A percentile compares a stretch with the other conserved stretches of the same genome.
Evolutionary conservation across 2,888 invertebrate species (phyloP).

Genomic region (Prenolepis imparis): DNA sequence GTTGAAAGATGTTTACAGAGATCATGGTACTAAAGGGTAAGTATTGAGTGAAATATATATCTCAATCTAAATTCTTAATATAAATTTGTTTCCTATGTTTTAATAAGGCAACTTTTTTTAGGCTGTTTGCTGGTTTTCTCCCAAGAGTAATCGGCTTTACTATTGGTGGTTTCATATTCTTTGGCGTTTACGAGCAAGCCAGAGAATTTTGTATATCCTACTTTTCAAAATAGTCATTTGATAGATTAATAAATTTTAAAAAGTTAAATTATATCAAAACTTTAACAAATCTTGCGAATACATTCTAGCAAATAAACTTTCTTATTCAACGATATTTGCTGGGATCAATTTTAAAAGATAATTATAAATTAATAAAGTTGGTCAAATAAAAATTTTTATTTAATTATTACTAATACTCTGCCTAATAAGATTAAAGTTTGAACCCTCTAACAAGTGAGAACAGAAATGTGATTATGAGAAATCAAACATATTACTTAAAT

Average conservation of each 20-base stretch:
- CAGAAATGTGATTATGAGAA: not conserved
- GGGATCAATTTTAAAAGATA: not conserved
- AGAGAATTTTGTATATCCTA: constrained; percentile 81
- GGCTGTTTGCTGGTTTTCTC: constrained; percentile 95
- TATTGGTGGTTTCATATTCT: constrained; percentile 97
- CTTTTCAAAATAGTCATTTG: constrained; percentile 46
- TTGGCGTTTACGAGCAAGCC: constrained; percentile 95
- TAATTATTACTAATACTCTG: not conserved
- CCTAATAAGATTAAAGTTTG: not conserved
- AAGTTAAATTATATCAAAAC: not conserved
- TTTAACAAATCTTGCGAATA: constrained; percentile 15
- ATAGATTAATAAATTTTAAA: not conserved
- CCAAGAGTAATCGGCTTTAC: constrained; percentile 96
- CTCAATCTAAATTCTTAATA: not conserved
- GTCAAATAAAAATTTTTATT: constrained; percentile 13
- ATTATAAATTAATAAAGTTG: constrained; percentile 15
- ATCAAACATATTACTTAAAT: not conserved
- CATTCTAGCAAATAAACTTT: not conserved
- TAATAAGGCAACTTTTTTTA: constrained; percentile 83
- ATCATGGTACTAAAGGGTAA: constrained; percentile 91
- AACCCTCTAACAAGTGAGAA: not conserved
- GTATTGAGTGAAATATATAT: not conserved
- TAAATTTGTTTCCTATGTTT: not conserved
- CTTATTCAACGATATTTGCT: not conserved
- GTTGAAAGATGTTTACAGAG: constrained; percentile 88